Conservation (phyloP, 2,888 invertebrate species). For the Mechanitis messenoides region DNA sequence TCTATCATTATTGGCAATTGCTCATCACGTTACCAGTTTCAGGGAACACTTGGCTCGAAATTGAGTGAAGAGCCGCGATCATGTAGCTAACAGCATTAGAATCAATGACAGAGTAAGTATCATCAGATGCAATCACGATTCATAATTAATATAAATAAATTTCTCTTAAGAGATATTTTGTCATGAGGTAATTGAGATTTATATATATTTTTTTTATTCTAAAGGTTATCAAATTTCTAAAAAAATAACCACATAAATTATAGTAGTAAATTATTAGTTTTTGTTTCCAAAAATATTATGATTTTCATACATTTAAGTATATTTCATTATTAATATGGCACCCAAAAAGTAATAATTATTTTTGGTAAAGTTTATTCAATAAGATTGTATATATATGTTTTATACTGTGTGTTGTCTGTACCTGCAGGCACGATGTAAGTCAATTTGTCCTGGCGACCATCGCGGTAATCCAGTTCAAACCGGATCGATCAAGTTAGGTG, state of each 20-base stretch:
- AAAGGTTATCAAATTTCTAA: no score
- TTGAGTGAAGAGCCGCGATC: slow-evolving; percentile 24
- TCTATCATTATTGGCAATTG: neutral
- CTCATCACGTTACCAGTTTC: slow-evolving; percentile 3
- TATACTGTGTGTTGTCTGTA: slow-evolving; percentile 26
- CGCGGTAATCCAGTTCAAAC: slow-evolving; percentile 57
- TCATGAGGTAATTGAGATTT: no score
- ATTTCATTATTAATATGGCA: neutral
- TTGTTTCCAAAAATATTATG: no score
- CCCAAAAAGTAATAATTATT: neutral
- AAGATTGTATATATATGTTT: neutral
- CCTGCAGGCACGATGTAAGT: slow-evolving; percentile 54
- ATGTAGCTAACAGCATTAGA: slow-evolving; percentile 24
- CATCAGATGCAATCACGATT: no score
- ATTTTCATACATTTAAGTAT: neutral
- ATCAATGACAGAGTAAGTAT: slow-evolving; percentile 16
- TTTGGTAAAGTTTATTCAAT: neutral
- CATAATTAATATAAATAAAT: slow-evolving; percentile 2
- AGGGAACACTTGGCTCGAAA: slow-evolving; percentile 23
- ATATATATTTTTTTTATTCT: no score
- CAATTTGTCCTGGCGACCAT: slow-evolving; percentile 53
- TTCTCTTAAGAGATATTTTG: neutral
- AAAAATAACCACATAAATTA: no score
- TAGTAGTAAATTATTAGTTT: no score
- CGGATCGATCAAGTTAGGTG: slow-evolving; percentile 51